A percentile compares a stretch with the other conserved stretches of the same genome.
phyloP scores from a whole-genome alignment of 2,113 vertebrate species.

The Alethe castanea region DNA sequence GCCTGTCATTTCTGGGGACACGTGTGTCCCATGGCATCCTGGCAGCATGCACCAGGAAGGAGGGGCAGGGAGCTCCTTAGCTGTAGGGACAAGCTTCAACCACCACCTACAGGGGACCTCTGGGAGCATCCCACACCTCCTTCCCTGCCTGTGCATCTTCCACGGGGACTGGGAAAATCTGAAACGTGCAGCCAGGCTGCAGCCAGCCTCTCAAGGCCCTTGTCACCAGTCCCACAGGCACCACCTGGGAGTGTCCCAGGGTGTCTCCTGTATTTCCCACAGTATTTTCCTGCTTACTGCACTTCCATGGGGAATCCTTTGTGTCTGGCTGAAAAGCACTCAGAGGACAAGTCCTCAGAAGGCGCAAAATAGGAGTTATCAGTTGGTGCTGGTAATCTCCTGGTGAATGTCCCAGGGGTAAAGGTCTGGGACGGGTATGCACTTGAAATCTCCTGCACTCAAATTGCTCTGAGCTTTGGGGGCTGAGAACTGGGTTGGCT shows the following conservation, averaged over 20 bases:
- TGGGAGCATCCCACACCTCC: neutral
- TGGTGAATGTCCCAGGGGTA: neutral
- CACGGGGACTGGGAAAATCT: neutral
- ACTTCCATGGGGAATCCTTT: neutral
- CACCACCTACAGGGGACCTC: neutral
- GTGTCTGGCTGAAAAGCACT: neutral
- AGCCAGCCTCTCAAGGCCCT: neutral
- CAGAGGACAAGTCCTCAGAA: neutral
- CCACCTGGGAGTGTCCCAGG: neutral
- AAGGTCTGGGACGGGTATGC: neutral
- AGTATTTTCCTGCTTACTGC: neutral
- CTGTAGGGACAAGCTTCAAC: accelerated
- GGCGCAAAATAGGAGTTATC: neutral
- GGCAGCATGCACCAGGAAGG: neutral
- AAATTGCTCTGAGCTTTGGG: conserved; percentile 47
- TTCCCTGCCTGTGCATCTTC: neutral
- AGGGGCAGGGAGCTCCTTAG: neutral
- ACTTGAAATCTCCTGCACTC: neutral
- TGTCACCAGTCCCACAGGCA: neutral
- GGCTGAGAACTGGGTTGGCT: conserved; percentile 1
- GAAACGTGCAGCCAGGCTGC: neutral
- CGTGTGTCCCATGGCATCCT: neutral
- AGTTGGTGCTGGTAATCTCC: neutral
- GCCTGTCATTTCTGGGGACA: neutral
- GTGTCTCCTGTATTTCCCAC: neutral